These are phyloP conservation scores for Psilanteris sp. DNA, from an alignment of 1,140 invertebrate species.

Conservation along the genomic window DNA sequence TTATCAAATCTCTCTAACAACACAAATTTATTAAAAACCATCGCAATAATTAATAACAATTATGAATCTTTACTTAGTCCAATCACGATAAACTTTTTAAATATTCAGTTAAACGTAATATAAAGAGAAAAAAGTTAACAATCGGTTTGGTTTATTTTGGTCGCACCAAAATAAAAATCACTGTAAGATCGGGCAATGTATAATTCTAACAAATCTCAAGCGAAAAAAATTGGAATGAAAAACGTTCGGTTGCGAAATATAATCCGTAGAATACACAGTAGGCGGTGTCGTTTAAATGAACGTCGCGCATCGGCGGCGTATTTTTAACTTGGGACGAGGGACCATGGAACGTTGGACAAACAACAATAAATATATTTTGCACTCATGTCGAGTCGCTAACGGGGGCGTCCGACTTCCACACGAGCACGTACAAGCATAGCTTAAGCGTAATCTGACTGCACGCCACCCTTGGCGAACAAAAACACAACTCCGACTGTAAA, in stretches of 20 bases:
- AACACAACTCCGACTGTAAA: constrained; percentile 64
- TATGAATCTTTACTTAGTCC: no score
- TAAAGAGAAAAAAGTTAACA: no score
- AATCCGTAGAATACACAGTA: constrained; percentile 37
- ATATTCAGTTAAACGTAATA: no score
- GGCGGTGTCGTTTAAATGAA: constrained; percentile 44
- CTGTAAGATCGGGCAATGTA: no score
- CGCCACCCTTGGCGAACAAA: constrained; percentile 68
- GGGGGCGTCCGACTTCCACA: constrained; percentile 74
- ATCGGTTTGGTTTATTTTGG: no score
- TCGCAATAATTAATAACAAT: no score
- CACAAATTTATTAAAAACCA: no score
- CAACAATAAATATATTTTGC: constrained; percentile 81
- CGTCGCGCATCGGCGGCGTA: constrained; percentile 36
- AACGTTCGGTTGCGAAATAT: constrained; percentile 30
- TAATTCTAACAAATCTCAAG: constrained; percentile 13
- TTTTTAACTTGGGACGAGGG: constrained; percentile 43
- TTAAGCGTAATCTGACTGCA: constrained; percentile 80
- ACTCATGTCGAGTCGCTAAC: constrained; percentile 51
- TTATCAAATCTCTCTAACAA: no score
- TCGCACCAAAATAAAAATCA: no score
- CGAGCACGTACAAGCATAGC: constrained; percentile 80
- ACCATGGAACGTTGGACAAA: constrained; percentile 76
- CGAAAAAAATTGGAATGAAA: constrained; percentile 20
- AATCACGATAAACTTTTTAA: no score